Evolutionary conservation across 2,797 vertebrate species (phyloP).

Genomic region (Dallia pectoralis): DNA sequence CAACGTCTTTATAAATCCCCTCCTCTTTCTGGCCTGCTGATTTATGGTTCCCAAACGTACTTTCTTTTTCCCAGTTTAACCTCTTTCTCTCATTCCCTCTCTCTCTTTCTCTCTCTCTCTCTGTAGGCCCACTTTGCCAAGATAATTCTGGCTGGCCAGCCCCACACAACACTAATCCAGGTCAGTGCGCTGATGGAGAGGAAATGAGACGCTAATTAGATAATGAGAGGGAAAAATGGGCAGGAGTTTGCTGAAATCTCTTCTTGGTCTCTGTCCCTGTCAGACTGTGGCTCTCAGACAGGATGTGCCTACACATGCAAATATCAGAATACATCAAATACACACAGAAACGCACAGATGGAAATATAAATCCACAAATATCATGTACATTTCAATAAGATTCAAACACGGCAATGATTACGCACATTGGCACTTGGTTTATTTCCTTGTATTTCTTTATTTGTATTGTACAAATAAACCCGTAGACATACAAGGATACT

Average conservation of each 20-base stretch:
- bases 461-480: too few species aligned
- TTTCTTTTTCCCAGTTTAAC: neutral
- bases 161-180: slow-evolving; percentile 80
- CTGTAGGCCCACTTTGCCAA: slow-evolving; percentile 24
- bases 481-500: too few species aligned
- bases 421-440: too few species aligned
- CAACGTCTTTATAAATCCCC: slow-evolving; percentile 96
- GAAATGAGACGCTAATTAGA: slow-evolving; percentile 94
- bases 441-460: too few species aligned
- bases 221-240: slow-evolving; percentile 84
- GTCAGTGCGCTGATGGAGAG: slow-evolving; percentile 88
- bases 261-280: slow-evolving; percentile 13
- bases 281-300: slow-evolving; percentile 12
- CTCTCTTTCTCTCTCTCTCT: neutral
- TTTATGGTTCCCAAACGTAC: slow-evolving; percentile 75
- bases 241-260: slow-evolving; percentile 70
- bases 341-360: neutral
- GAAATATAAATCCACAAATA: too few species aligned
- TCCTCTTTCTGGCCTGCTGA: slow-evolving; percentile 80
- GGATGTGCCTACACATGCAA: slow-evolving; percentile 4
- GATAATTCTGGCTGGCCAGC: slow-evolving; percentile 67
- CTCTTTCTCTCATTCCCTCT: neutral
- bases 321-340: neutral
- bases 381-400: too few species aligned
- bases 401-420: too few species aligned